phyloP scores from a whole-genome alignment of 2,888 invertebrate species.

The Scaptomyza flava region DNA sequence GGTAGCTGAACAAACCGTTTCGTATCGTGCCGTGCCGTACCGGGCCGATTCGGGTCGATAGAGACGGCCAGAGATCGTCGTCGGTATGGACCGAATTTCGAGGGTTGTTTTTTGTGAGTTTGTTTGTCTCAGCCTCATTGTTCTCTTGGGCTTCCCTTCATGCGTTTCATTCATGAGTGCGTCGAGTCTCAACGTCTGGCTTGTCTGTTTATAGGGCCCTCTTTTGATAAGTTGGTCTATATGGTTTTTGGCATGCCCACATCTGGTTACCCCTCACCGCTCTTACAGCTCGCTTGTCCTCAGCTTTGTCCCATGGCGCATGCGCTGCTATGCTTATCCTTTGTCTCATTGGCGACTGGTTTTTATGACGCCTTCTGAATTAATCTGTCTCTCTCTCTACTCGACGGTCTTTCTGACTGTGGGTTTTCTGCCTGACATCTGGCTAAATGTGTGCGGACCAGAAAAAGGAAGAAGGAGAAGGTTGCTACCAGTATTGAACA shows the following conservation, averaged over 20 bases:
- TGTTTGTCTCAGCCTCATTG: slow-evolving; percentile 35
- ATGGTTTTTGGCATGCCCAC: slow-evolving; percentile 62
- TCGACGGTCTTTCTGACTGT: background rate
- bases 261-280: slow-evolving; percentile 50
- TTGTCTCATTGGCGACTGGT: slow-evolving; percentile 67
- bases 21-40: slow-evolving; percentile 1
- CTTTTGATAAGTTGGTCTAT: slow-evolving; percentile 52
- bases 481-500: slow-evolving; percentile 25
- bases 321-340: slow-evolving; percentile 51
- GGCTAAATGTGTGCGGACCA: slow-evolving; percentile 50
- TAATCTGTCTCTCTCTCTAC: slow-evolving; percentile 23
- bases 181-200: slow-evolving; percentile 10
- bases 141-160: slow-evolving; percentile 22
- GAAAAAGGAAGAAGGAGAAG: background rate
- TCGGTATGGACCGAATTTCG: slow-evolving; percentile 33
- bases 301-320: slow-evolving; percentile 52
- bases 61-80: slow-evolving; percentile 30
- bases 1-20: slow-evolving; percentile 33
- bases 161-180: slow-evolving; percentile 57
- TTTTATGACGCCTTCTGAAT: slow-evolving; percentile 59
- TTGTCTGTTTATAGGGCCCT: slow-evolving; percentile 23
- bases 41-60: background rate
- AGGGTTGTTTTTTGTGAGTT: slow-evolving; percentile 40
- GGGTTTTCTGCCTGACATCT: slow-evolving; percentile 55
- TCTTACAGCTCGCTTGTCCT: slow-evolving; percentile 5